Evolutionary conservation across 2,888 invertebrate species (phyloP).

Genomic region (Nudaria mundana): DNA sequence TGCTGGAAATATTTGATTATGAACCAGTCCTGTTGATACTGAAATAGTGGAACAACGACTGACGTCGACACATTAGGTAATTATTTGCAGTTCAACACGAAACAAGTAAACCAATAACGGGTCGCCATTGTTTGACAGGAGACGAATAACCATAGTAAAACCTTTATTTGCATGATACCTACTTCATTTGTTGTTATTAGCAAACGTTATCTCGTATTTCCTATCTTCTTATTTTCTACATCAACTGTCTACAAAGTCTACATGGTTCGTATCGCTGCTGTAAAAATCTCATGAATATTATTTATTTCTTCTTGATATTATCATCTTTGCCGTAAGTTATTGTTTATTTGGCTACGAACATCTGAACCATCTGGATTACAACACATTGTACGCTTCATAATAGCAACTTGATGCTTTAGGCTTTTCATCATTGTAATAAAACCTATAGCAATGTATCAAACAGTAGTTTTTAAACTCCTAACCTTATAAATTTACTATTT

Average conservation of each 20-base stretch:
- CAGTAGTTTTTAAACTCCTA: too few species aligned
- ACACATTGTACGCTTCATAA: too few species aligned
- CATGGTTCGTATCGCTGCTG: slow-evolving; percentile 23
- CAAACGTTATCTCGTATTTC: slow-evolving; percentile 38
- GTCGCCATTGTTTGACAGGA: slow-evolving; percentile 80
- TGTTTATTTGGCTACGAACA: slow-evolving; percentile 17
- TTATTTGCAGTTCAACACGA: slow-evolving; percentile 48
- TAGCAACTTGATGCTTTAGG: too few species aligned
- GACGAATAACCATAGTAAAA: slow-evolving; percentile 39
- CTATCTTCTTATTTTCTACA: slow-evolving; percentile 23
- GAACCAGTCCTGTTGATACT: slow-evolving; percentile 67
- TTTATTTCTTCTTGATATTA: slow-evolving; percentile 21
- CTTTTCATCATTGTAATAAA: too few species aligned
- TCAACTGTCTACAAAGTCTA: slow-evolving; percentile 22
- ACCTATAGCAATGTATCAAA: background rate
- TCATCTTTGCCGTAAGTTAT: slow-evolving; percentile 30
- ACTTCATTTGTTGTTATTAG: slow-evolving; percentile 43
- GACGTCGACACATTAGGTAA: slow-evolving; percentile 75
- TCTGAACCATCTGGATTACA: too few species aligned
- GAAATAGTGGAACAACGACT: slow-evolving; percentile 72
- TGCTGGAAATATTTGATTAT: slow-evolving; percentile 68
- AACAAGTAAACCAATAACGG: slow-evolving; percentile 54
- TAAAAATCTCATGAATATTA: slow-evolving; percentile 22
- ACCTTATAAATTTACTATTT: slow-evolving; percentile 11
- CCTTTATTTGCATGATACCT: slow-evolving; percentile 35